These are phyloP conservation scores for Vannuccia rotundouncinata DNA, from an alignment of 2,888 invertebrate genomes.

Conservation along the genomic window DNA sequence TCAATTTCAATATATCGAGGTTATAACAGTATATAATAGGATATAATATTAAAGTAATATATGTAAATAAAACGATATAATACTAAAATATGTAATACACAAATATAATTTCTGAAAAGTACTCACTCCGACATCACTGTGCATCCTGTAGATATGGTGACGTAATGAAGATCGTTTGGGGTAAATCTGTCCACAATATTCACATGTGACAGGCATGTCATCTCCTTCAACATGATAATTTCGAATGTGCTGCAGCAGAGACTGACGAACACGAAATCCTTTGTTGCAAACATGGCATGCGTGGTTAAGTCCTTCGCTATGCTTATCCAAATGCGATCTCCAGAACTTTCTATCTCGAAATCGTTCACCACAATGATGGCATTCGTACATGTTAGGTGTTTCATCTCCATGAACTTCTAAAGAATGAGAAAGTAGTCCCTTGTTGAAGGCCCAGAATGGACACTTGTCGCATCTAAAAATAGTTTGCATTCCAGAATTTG, in stretches of 20 bases:
- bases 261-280: conserved; percentile 35
- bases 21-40: no score
- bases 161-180: not conserved
- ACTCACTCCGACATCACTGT: not conserved
- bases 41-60: no score
- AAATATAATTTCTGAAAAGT: not conserved
- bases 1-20: not conserved
- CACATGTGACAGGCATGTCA: conserved; percentile 35
- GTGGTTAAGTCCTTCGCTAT: conserved; percentile 31
- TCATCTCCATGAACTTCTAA: conserved; percentile 32
- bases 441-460: conserved; percentile 34
- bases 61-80: no score
- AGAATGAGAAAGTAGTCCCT: conserved; percentile 33
- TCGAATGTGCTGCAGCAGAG: conserved; percentile 35
- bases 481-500: conserved; percentile 39
- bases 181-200: conserved; percentile 39
- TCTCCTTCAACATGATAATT: conserved; percentile 35
- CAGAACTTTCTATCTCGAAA: conserved; percentile 34
- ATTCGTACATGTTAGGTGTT: conserved; percentile 35
- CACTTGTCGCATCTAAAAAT: conserved; percentile 37
- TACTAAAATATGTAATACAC: no score
- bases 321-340: conserved; percentile 38
- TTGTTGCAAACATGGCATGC: conserved; percentile 35
- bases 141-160: conserved; percentile 37
- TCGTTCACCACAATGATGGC: conserved; percentile 37